Evolutionary conservation across 1,140 invertebrate genomes (phyloP).

Genomic region (Achatina immaculata): DNA sequence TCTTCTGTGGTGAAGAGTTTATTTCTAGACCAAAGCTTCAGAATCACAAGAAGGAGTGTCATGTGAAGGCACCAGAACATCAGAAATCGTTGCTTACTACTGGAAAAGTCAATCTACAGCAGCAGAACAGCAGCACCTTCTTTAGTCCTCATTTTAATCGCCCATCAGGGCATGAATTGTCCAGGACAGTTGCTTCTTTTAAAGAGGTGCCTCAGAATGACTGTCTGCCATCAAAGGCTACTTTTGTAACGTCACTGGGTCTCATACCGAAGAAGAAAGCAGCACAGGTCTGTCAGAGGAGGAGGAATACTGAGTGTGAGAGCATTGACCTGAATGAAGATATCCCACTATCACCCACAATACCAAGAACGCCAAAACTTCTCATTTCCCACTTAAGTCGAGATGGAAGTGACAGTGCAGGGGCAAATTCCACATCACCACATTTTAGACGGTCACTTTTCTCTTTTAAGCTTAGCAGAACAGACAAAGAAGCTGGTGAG

Average conservation of each 20-base stretch:
- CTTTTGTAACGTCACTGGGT: constrained; percentile 38
- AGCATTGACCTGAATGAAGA: constrained; percentile 55
- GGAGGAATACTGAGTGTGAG: constrained; percentile 60
- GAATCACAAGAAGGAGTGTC: constrained; percentile 55
- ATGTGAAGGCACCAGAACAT: constrained; percentile 41
- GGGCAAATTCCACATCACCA: constrained; percentile 44
- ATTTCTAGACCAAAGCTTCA: constrained; percentile 51
- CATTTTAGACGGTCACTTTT: constrained; percentile 37
- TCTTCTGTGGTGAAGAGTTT: constrained; percentile 65
- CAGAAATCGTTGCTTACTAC: neutral
- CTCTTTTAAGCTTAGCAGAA: constrained; percentile 29
- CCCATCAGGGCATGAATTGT: no score
- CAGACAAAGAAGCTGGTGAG: constrained; percentile 42
- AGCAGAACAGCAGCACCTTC: no score
- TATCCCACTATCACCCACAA: constrained; percentile 54
- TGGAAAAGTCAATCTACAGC: neutral
- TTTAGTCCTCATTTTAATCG: no score
- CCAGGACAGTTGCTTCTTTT: constrained; percentile 24
- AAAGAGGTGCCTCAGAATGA: neutral
- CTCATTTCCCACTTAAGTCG: constrained; percentile 63
- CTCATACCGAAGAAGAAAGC: constrained; percentile 57
- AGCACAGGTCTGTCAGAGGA: constrained; percentile 35
- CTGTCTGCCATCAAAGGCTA: neutral
- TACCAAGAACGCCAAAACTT: constrained; percentile 62
- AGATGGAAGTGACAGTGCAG: constrained; percentile 47